Evolutionary conservation across 1,140 invertebrate species (phyloP).

Genomic region (Bombus sylvicola): DNA sequence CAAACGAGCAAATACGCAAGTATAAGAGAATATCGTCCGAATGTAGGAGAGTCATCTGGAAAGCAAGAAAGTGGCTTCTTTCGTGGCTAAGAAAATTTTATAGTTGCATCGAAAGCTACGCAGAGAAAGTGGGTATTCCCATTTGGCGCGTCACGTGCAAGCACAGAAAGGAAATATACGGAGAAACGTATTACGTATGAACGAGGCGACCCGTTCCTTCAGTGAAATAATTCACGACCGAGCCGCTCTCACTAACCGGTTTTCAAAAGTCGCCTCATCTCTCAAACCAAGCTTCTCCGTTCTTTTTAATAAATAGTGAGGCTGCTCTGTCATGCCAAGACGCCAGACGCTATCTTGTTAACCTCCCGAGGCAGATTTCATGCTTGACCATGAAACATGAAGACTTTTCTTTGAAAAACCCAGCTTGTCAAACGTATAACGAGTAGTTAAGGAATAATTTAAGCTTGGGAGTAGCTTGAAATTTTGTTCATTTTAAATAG

Average conservation of each 20-base stretch:
- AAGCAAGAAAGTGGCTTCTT: not conserved
- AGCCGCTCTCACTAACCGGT: constrained; percentile 9
- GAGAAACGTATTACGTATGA: constrained; percentile 29
- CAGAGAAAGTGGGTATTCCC: not conserved
- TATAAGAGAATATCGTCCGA: no score
- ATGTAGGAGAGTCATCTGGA: no score
- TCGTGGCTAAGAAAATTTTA: constrained; percentile 14
- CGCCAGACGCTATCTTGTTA: no score
- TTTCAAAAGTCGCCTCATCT: constrained; percentile 23
- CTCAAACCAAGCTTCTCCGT: no score
- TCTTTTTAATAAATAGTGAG: constrained; percentile 31
- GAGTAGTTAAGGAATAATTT: not conserved
- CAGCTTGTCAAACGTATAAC: no score
- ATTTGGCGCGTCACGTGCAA: constrained; percentile 8
- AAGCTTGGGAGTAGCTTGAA: no score
- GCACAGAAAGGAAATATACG: not conserved
- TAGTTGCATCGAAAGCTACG: constrained; percentile 1
- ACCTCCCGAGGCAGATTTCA: no score
- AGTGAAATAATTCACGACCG: constrained; percentile 40
- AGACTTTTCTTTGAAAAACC: no score
- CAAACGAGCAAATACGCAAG: no score
- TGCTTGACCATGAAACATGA: no score
- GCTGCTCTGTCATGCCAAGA: no score
- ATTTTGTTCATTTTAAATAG: no score
- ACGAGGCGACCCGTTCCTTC: constrained; percentile 16